Conservation (phyloP, 1,140 invertebrate species). For the Bombus superbus region DNA sequence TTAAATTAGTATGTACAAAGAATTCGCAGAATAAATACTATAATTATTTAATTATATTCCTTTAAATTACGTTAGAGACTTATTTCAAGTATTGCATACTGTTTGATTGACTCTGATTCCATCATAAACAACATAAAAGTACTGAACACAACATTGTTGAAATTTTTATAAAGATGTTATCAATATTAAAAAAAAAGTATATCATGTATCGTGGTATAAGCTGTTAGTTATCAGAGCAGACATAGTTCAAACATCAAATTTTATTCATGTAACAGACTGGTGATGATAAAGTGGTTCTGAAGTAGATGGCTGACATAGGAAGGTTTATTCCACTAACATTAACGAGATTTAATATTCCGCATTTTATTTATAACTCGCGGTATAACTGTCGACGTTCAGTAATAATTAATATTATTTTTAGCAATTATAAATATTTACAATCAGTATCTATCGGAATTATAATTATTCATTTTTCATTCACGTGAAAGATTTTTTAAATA, state of each 20-base stretch:
- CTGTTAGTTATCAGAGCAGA: neutral
- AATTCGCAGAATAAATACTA: too few species aligned
- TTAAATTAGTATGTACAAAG: neutral
- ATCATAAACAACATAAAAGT: neutral
- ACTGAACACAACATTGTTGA: neutral
- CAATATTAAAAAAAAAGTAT: too few species aligned
- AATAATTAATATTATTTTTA: neutral
- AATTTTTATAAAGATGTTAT: neutral
- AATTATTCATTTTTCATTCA: neutral
- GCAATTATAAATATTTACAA: neutral
- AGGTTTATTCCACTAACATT: neutral
- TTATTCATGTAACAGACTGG: neutral
- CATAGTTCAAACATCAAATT: neutral
- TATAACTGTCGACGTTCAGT: neutral
- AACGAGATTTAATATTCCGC: neutral
- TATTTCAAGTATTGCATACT: too few species aligned
- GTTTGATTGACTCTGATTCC: neutral
- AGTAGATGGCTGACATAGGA: neutral
- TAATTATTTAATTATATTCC: too few species aligned
- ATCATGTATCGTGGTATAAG: neutral
- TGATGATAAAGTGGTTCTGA: constrained; percentile 14
- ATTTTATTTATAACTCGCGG: neutral
- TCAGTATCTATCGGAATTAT: neutral
- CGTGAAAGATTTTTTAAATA: neutral
- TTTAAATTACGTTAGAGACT: too few species aligned